These are phyloP conservation scores for Caenorhabditis becei DNA, from an alignment of 2,888 invertebrate genomes.

Conservation along the genomic window DNA sequence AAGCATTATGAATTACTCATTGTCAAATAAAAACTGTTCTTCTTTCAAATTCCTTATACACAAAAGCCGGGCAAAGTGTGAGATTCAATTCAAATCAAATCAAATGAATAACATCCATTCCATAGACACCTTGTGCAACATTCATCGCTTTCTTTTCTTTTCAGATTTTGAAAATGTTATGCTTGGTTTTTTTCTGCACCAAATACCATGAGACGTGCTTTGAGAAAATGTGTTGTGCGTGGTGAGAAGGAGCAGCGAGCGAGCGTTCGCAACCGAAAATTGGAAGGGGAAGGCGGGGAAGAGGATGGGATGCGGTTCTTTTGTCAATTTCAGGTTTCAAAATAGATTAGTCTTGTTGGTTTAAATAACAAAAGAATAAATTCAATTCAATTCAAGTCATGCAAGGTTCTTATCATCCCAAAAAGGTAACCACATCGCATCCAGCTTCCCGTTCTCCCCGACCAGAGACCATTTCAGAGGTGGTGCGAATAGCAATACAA, in stretches of 20 bases:
- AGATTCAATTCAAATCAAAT: constrained; percentile 58
- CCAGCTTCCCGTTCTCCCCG: constrained; percentile 21
- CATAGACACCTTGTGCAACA: constrained; percentile 59
- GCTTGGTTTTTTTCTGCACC: background rate
- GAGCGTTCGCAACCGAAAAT: constrained; percentile 58
- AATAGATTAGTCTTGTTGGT: background rate
- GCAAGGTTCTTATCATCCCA: no score
- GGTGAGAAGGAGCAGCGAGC: constrained; percentile 47
- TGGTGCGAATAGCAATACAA: constrained; percentile 49
- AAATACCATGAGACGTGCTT: constrained; percentile 56
- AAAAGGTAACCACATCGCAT: background rate
- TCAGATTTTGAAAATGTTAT: background rate
- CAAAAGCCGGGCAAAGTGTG: constrained; percentile 54
- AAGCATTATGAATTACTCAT: constrained; percentile 12
- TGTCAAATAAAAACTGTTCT: background rate
- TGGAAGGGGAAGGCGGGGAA: constrained; percentile 14
- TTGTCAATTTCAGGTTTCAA: background rate
- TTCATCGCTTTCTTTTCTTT: constrained; percentile 41
- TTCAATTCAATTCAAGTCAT: constrained; percentile 1
- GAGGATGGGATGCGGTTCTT: constrained; percentile 6
- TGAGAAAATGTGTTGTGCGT: constrained; percentile 28
- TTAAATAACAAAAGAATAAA: background rate
- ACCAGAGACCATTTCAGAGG: constrained; percentile 22
- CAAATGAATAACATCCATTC: constrained; percentile 61
- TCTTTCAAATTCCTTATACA: background rate